Evolutionary conservation across 2,113 vertebrate genomes (phyloP).

Genomic region (Pantherophis guttatus): DNA sequence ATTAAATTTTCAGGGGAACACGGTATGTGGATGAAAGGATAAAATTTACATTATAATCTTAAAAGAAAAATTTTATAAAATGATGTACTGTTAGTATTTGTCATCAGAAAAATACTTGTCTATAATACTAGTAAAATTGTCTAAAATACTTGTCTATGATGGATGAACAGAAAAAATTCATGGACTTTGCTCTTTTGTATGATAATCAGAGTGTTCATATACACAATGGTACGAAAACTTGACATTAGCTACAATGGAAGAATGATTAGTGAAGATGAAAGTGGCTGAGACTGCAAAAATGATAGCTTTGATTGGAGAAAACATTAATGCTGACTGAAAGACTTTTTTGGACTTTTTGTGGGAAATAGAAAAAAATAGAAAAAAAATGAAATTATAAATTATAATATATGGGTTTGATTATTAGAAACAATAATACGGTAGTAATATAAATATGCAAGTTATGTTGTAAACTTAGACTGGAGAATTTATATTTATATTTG

Average conservation of each 20-base stretch:
- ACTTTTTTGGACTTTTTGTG: not conserved
- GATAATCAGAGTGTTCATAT: not conserved
- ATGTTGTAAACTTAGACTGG: not conserved
- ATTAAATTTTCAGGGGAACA: too few species aligned
- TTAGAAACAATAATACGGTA: not conserved
- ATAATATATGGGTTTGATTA: not conserved
- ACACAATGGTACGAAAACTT: not conserved
- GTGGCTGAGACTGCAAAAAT: not conserved
- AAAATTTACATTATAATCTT: not conserved
- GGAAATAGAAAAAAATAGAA: not conserved
- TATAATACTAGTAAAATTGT: not conserved
- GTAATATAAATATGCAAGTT: not conserved
- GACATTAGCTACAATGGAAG: not conserved
- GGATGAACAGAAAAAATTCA: not conserved
- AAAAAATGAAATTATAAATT: not conserved
- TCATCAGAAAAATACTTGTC: not conserved
- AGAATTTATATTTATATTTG: not conserved
- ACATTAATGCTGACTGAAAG: not conserved
- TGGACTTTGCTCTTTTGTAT: not conserved
- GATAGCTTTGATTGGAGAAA: not conserved
- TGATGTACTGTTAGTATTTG: not conserved
- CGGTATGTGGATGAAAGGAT: too few species aligned
- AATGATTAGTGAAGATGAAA: not conserved
- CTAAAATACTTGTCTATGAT: not conserved
- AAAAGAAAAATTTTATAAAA: not conserved